Conservation (phyloP, 2,113 vertebrate genomes). For the Lepus americanus region DNA sequence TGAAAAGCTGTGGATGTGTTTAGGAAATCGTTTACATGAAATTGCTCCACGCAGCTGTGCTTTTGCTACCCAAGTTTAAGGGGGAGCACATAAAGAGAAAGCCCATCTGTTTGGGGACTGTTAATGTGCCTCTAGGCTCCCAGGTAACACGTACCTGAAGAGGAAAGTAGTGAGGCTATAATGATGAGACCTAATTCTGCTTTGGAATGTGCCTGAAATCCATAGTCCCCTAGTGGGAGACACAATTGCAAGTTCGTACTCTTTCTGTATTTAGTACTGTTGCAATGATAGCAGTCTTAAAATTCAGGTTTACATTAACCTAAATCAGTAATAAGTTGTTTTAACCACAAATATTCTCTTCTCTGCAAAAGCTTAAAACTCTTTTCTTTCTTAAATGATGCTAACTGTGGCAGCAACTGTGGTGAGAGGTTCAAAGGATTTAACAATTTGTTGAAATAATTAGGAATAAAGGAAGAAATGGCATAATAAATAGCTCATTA, state of each 20-base stretch:
- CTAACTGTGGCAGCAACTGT: not conserved
- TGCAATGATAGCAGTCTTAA: not conserved
- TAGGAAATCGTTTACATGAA: slow-evolving; percentile 52
- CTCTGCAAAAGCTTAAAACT: not conserved
- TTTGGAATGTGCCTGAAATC: not conserved
- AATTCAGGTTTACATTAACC: slow-evolving; percentile 34
- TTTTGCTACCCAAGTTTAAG: slow-evolving; percentile 21
- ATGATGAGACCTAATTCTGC: not conserved
- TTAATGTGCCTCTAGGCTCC: not conserved
- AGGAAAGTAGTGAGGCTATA: not conserved
- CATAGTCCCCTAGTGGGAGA: not conserved
- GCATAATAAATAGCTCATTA: slow-evolving; percentile 43
- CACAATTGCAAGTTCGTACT: slow-evolving; percentile 15
- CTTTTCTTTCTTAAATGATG: not conserved
- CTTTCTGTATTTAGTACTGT: not conserved
- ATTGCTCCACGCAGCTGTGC: slow-evolving; percentile 20
- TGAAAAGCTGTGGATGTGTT: not conserved
- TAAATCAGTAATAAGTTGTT: not conserved
- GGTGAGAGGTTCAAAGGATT: not conserved
- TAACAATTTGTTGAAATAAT: slow-evolving; percentile 43
- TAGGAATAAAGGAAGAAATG: not conserved
- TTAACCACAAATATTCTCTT: not conserved
- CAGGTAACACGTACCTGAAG: slow-evolving; percentile 46
- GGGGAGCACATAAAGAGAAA: slow-evolving; percentile 19
- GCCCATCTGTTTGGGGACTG: slow-evolving; percentile 56